These are phyloP conservation scores for Cataglyphis cursor DNA, from an alignment of 2,888 invertebrate genomes.

Conservation along the genomic window DNA sequence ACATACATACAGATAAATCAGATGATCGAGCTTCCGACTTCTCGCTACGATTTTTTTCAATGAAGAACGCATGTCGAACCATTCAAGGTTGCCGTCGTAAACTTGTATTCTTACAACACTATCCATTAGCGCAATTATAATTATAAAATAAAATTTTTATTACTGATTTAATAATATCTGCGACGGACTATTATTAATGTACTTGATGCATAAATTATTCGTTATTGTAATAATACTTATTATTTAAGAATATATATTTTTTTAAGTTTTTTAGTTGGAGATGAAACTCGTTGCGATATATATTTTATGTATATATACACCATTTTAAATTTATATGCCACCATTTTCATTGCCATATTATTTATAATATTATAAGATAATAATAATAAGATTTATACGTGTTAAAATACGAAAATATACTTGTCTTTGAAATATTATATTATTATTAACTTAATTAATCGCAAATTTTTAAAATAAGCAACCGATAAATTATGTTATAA, in stretches of 20 bases:
- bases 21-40: background rate
- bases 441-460: constrained; percentile 9
- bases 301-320: background rate
- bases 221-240: constrained; percentile 7
- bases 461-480: background rate
- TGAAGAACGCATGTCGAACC: background rate
- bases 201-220: background rate
- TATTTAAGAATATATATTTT: background rate
- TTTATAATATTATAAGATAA: background rate
- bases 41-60: background rate
- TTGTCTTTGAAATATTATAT: background rate
- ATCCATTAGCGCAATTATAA: constrained; percentile 16
- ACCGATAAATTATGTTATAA: background rate
- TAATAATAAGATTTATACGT: background rate
- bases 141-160: background rate
- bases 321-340: background rate
- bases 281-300: background rate
- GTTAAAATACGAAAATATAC: background rate
- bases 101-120: background rate
- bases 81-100: background rate
- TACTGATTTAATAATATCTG: background rate
- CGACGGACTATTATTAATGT: background rate
- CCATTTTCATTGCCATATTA: constrained; percentile 10
- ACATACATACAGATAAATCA: constrained; percentile 6
- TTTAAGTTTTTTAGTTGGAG: background rate